phyloP scores from a whole-genome alignment of 2,113 vertebrate species.

The Podocnemis expansa region DNA sequence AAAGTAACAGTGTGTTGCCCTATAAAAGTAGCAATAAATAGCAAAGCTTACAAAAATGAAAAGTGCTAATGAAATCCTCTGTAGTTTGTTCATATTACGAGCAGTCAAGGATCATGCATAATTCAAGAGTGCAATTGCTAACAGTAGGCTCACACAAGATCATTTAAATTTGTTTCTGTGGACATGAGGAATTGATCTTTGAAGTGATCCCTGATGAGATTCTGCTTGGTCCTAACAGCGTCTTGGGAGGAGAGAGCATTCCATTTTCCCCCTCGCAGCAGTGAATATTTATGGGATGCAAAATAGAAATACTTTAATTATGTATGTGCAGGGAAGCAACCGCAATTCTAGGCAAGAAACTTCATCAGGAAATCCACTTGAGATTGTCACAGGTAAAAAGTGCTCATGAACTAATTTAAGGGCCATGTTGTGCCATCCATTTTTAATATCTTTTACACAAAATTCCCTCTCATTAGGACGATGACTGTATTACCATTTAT shows the following conservation, averaged over 20 bases:
- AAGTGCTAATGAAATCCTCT: slow-evolving; percentile 47
- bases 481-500: not conserved
- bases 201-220: slow-evolving; percentile 56
- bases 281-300: slow-evolving; percentile 61
- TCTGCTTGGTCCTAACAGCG: not conserved
- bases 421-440: not conserved
- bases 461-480: not conserved
- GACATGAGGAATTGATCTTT: slow-evolving; percentile 57
- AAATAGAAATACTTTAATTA: slow-evolving; percentile 66
- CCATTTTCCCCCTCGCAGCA: slow-evolving; percentile 32
- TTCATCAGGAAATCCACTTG: slow-evolving; percentile 34
- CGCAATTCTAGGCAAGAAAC: slow-evolving; percentile 9
- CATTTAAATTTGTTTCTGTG: slow-evolving; percentile 55
- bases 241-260: slow-evolving; percentile 34
- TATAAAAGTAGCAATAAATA: slow-evolving; percentile 11
- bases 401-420: not conserved
- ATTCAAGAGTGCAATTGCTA: slow-evolving; percentile 40
- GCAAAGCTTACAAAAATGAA: slow-evolving; percentile 42
- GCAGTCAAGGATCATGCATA: slow-evolving; percentile 50
- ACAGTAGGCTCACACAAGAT: slow-evolving; percentile 19
- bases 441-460: not conserved
- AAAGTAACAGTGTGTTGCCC: not conserved
- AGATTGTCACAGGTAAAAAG: slow-evolving; percentile 6
- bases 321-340: slow-evolving; percentile 41
- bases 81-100: slow-evolving; percentile 49